A percentile compares a stretch with the other conserved stretches of the same genome.
phyloP scores from a whole-genome alignment of 2,797 vertebrate species.

The Nyctalus aviator region DNA sequence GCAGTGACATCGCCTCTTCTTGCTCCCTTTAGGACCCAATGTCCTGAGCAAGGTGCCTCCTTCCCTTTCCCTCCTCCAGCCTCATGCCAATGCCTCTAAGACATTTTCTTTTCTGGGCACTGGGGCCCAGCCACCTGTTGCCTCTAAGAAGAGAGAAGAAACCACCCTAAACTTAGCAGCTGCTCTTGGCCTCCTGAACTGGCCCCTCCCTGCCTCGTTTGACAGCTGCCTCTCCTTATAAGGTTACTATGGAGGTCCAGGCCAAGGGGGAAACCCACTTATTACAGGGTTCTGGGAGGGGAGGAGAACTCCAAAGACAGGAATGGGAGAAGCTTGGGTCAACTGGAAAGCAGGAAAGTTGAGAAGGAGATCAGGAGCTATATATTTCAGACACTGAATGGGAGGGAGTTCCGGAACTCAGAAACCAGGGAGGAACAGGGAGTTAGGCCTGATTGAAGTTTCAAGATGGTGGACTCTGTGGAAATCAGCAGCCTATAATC shows the following conservation, averaged over 20 bases:
- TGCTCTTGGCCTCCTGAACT: constrained; percentile 61
- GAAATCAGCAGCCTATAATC: neutral
- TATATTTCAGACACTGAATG: neutral
- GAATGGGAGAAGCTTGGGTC: neutral
- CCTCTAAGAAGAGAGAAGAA: constrained; percentile 75
- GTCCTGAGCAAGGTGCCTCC: constrained; percentile 64
- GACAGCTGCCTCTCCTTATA: constrained; percentile 77
- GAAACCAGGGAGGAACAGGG: neutral
- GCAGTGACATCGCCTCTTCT: neutral
- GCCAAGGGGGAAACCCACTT: constrained; percentile 50
- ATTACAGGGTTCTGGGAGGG: constrained; percentile 51
- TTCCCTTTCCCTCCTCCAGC: constrained; percentile 12
- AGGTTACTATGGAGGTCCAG: constrained; percentile 71
- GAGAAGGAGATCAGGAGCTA: neutral
- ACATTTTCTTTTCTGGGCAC: constrained; percentile 84
- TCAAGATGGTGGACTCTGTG: constrained; percentile 24
- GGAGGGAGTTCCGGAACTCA: neutral
- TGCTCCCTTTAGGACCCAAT: constrained; percentile 59
- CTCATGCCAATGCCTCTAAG: constrained; percentile 78
- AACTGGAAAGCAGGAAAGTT: constrained; percentile 3
- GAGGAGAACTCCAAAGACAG: constrained; percentile 37
- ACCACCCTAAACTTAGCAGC: constrained; percentile 80
- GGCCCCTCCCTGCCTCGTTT: constrained; percentile 33
- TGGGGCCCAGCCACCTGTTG: constrained; percentile 78
- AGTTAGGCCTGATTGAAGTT: constrained; percentile 33